Conservation (phyloP, 2,888 invertebrate genomes). For the Girardia tigrina region DNA sequence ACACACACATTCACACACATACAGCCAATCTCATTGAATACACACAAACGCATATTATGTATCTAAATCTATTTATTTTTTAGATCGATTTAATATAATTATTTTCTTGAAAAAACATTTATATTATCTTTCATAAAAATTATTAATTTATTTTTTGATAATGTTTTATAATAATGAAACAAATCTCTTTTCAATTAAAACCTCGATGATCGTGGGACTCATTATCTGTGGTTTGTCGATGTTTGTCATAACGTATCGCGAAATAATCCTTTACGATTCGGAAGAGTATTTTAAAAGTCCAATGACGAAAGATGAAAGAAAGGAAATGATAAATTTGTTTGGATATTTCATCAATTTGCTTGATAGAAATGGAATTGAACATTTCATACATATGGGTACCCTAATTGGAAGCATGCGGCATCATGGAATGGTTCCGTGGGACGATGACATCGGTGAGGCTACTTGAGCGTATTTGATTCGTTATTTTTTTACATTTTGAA, state of each 20-base stretch:
- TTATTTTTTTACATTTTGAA: no score
- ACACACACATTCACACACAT: no score
- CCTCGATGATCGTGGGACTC: background rate
- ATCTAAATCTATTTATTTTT: no score
- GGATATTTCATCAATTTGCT: background rate
- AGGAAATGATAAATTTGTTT: slow-evolving; percentile 24
- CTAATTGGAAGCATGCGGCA: slow-evolving; percentile 31
- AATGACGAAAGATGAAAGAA: slow-evolving; percentile 24
- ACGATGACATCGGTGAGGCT: slow-evolving; percentile 34
- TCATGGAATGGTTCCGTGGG: slow-evolving; percentile 30
- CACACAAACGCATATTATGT: no score
- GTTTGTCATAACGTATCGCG: background rate
- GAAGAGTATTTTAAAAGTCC: slow-evolving; percentile 23
- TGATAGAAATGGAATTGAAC: background rate
- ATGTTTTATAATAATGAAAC: background rate
- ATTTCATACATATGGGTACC: slow-evolving; percentile 27
- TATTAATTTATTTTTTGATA: no score
- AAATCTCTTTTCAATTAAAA: background rate
- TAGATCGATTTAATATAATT: no score
- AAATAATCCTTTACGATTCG: background rate
- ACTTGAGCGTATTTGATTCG: no score
- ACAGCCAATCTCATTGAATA: no score
- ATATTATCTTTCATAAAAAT: no score
- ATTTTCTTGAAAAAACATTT: no score
- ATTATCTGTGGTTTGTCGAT: background rate